Conservation (phyloP, 2,797 vertebrate genomes). For the Enteromius afrohamiltoni region DNA sequence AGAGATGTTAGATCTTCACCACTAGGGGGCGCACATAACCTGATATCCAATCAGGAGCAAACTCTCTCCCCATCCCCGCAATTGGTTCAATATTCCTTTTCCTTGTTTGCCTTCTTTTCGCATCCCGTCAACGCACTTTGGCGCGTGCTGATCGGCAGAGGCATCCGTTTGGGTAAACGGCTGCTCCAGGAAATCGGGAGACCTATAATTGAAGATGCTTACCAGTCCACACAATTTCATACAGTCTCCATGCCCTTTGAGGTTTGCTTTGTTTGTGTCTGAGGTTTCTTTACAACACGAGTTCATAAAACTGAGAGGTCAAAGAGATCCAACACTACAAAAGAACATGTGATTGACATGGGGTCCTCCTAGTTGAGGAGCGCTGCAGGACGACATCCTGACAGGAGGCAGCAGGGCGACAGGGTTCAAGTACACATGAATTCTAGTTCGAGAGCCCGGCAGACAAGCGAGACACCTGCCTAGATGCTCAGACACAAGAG, state of each 20-base stretch:
- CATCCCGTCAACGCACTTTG: constrained; percentile 63
- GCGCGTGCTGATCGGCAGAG: constrained; percentile 68
- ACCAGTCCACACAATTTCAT: constrained; percentile 46
- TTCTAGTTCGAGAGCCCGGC: constrained; percentile 56
- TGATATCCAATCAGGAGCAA: constrained; percentile 25
- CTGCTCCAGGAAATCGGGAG: constrained; percentile 36
- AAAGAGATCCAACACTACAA: constrained; percentile 37
- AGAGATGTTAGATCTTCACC: constrained; percentile 43
- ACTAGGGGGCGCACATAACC: constrained; percentile 45
- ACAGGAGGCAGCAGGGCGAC: constrained; percentile 64
- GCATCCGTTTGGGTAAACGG: constrained; percentile 59
- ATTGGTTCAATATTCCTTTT: constrained; percentile 51
- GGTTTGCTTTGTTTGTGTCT: constrained; percentile 73
- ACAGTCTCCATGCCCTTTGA: constrained; percentile 65
- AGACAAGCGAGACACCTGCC: constrained; percentile 28
- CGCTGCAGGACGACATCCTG: constrained; percentile 48
- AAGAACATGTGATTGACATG: constrained; percentile 52
- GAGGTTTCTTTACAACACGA: constrained; percentile 70
- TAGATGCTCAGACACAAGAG: constrained; percentile 49
- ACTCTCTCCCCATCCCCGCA: constrained; percentile 32
- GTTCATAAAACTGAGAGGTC: constrained; percentile 49
- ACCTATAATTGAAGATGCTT: constrained; percentile 39
- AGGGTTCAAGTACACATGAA: constrained; percentile 64
- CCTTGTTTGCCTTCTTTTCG: constrained; percentile 35
- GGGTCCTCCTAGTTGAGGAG: constrained; percentile 43